A percentile compares a stretch with the other conserved stretches of the same genome.
Evolutionary conservation across 2,888 invertebrate species (phyloP).

Genomic region (Chymomyza caudatula): DNA sequence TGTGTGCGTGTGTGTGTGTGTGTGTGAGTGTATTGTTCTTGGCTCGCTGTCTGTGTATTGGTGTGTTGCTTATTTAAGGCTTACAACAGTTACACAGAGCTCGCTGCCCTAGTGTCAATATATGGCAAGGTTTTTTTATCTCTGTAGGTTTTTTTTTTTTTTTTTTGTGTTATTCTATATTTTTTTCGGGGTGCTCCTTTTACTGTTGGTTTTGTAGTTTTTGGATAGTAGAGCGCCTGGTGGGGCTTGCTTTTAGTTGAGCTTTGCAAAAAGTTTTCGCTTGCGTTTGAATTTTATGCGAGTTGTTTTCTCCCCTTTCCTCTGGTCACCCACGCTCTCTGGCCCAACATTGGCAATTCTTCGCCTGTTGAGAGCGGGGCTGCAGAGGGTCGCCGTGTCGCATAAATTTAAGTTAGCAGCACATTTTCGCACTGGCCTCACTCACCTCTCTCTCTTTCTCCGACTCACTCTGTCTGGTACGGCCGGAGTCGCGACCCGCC

Average conservation of each 20-base stretch:
- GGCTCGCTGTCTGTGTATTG: conserved; percentile 9
- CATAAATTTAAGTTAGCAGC: conserved; percentile 70
- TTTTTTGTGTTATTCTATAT: conserved; percentile 8
- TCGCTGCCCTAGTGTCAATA: conserved; percentile 20
- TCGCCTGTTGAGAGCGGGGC: background rate
- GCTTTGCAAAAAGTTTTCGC: conserved; percentile 54
- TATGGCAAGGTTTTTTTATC: background rate
- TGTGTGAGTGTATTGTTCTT: conserved; percentile 13
- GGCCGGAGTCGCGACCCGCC: background rate
- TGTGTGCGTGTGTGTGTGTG: conserved; percentile 7
- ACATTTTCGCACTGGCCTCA: conserved; percentile 63
- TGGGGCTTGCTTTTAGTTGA: conserved; percentile 1
- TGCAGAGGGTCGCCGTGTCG: conserved; percentile 49
- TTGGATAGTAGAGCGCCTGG: background rate
- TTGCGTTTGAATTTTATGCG: conserved; percentile 71
- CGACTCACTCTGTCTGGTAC: background rate
- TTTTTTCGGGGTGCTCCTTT: conserved; percentile 22
- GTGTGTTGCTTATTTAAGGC: conserved; percentile 12
- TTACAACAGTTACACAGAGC: background rate
- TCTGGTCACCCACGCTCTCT: background rate
- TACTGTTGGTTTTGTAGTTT: background rate
- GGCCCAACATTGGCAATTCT: background rate
- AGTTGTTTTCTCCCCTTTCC: conserved; percentile 41
- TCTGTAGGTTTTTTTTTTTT: background rate
- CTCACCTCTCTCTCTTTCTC: conserved; percentile 1